Conservation (phyloP, 2,888 invertebrate genomes). For the Hermaeophaga mercurialis region DNA sequence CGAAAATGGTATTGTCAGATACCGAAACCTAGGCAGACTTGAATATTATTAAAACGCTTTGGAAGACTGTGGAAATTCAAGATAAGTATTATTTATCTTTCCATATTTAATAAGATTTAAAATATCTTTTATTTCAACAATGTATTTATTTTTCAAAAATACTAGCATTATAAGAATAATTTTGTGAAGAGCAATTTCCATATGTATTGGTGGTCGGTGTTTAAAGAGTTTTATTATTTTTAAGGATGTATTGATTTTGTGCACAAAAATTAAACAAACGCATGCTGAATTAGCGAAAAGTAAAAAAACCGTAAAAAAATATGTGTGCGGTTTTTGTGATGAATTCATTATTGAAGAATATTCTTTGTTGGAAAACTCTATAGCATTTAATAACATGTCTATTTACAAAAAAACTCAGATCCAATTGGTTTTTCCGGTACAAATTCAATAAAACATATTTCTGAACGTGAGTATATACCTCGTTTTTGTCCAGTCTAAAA, state of each 20-base stretch:
- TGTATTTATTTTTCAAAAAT: no score
- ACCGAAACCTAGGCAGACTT: no score
- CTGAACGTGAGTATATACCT: conserved; percentile 43
- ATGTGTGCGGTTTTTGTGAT: conserved; percentile 20
- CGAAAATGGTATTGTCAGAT: no score
- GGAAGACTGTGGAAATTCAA: no score
- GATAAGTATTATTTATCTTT: no score
- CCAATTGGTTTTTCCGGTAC: conserved; percentile 41
- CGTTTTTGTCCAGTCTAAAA: conserved; percentile 48
- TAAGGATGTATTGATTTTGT: conserved; percentile 20
- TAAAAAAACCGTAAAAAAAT: conserved; percentile 22
- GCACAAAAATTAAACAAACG: conserved; percentile 22
- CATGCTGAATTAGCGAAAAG: conserved; percentile 16
- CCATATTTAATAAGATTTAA: no score
- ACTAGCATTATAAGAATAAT: no score
- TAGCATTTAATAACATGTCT: conserved; percentile 33
- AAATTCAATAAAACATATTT: conserved; percentile 49
- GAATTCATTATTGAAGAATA: conserved; percentile 31
- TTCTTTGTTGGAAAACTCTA: conserved; percentile 23
- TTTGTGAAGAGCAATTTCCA: no score
- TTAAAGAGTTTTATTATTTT: conserved; percentile 16
- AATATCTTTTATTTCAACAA: no score
- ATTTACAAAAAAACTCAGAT: conserved; percentile 32
- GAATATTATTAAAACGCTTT: no score
- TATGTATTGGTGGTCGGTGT: no score